A percentile compares a stretch with the other conserved stretches of the same genome.
These are phyloP conservation scores for Rhagonycha fulva DNA, from an alignment of 2,888 invertebrate genomes.

Conservation along the genomic window DNA sequence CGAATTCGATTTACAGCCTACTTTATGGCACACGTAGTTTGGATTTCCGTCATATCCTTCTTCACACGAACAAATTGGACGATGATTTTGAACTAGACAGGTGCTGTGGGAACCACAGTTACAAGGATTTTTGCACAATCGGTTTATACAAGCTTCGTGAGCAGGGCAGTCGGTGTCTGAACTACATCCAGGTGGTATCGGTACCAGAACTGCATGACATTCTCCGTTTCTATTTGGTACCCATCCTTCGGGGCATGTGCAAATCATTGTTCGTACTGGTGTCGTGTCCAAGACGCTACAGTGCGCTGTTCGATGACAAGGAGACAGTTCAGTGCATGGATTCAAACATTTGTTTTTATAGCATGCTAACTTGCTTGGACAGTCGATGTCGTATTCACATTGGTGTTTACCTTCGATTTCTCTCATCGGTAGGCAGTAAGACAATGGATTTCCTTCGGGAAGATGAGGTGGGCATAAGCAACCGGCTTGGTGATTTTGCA, in stretches of 20 bases:
- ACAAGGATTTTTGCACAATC: slow-evolving; percentile 86
- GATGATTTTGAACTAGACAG: slow-evolving; percentile 81
- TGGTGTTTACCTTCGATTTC: slow-evolving; percentile 62
- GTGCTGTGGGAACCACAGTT: slow-evolving; percentile 84
- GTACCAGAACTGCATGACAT: slow-evolving; percentile 73
- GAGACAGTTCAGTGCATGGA: slow-evolving; percentile 76
- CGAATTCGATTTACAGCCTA: slow-evolving; percentile 81
- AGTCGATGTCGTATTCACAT: slow-evolving; percentile 78
- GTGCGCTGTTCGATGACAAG: slow-evolving; percentile 74
- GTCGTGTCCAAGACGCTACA: slow-evolving; percentile 85
- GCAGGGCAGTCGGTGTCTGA: slow-evolving; percentile 78
- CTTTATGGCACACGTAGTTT: slow-evolving; percentile 75
- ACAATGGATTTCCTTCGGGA: slow-evolving; percentile 79
- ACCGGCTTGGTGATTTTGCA: slow-evolving; percentile 77
- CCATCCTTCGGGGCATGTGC: slow-evolving; percentile 85
- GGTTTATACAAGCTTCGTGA: slow-evolving; percentile 82
- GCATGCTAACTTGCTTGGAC: slow-evolving; percentile 80
- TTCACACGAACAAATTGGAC: slow-evolving; percentile 84
- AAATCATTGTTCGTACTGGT: slow-evolving; percentile 86
- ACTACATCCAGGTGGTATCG: slow-evolving; percentile 76
- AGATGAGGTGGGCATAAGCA: slow-evolving; percentile 83
- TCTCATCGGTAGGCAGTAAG: slow-evolving; percentile 65
- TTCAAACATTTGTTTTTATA: slow-evolving; percentile 77
- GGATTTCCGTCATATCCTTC: slow-evolving; percentile 88
- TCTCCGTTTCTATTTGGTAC: slow-evolving; percentile 79